phyloP scores from a whole-genome alignment of 2,113 vertebrate species.

The Chaenogobius annularis region DNA sequence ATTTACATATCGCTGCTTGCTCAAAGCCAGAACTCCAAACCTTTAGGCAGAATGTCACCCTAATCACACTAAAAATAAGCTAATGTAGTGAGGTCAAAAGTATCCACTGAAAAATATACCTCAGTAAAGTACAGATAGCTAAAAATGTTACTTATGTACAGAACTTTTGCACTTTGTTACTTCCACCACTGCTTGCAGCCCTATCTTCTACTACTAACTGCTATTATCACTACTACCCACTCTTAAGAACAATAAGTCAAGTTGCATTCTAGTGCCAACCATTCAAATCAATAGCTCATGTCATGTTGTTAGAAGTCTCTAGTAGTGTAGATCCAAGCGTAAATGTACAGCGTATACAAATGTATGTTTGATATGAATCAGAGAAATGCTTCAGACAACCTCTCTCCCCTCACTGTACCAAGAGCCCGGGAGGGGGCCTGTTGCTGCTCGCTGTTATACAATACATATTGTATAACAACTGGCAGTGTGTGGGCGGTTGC shows the following conservation, averaged over 20 bases:
- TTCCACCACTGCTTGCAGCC: too few relatives aligned
- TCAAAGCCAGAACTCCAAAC: too few relatives aligned
- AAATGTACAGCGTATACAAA: background rate
- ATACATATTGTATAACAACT: slow-evolving; percentile 77
- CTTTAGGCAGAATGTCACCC: too few relatives aligned
- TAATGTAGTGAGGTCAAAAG: too few relatives aligned
- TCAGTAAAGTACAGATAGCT: too few relatives aligned
- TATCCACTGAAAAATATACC: too few relatives aligned
- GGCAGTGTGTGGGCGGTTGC: slow-evolving; percentile 68
- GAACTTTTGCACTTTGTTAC: too few relatives aligned
- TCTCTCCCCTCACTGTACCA: slow-evolving; percentile 6
- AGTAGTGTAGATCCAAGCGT: background rate
- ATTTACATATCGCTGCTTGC: too few relatives aligned
- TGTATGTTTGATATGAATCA: background rate
- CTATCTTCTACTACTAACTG: too few relatives aligned
- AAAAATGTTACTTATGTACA: too few relatives aligned
- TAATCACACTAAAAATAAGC: too few relatives aligned
- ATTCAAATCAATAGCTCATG: background rate
- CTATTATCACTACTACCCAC: too few relatives aligned
- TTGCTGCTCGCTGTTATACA: slow-evolving; percentile 71
- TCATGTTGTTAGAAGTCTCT: background rate
- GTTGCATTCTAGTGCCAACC: background rate
- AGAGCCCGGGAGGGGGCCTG: slow-evolving; percentile 37
- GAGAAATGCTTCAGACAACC: background rate
- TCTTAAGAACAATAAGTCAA: background rate